Evolutionary conservation across 2,888 invertebrate species (phyloP).

Genomic region (Drosophila flavopinicola): DNA sequence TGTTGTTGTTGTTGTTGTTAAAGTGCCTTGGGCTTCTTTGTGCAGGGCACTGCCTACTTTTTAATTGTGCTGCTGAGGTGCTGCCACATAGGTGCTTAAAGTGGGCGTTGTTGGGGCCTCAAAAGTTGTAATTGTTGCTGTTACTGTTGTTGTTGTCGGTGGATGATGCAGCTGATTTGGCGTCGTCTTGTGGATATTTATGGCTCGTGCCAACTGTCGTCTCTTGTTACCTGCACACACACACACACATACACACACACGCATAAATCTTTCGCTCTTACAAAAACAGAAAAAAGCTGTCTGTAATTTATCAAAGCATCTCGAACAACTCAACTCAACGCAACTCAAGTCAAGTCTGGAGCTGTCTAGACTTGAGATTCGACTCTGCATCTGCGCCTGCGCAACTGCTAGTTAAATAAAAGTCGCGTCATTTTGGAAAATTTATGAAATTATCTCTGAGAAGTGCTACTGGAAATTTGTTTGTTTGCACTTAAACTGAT

Average conservation of each 20-base stretch:
- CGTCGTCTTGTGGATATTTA: slow-evolving; percentile 60
- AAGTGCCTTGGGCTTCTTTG: slow-evolving; percentile 54
- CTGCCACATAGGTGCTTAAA: slow-evolving; percentile 62
- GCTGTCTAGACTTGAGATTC: slow-evolving; percentile 36
- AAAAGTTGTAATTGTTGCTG: slow-evolving; percentile 63
- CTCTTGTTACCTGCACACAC: slow-evolving; percentile 58
- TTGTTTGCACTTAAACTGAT: slow-evolving; percentile 47
- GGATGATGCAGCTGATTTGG: slow-evolving; percentile 73
- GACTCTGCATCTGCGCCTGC: slow-evolving; percentile 18
- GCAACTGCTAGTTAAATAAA: slow-evolving; percentile 20
- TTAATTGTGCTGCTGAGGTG: slow-evolving; percentile 49
- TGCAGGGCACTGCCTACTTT: slow-evolving; percentile 62
- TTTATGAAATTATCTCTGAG: slow-evolving; percentile 57
- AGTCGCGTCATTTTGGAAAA: slow-evolving; percentile 50
- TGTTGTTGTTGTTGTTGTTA: slow-evolving; percentile 23
- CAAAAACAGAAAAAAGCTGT: slow-evolving; percentile 39
- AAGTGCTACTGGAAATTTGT: slow-evolving; percentile 70
- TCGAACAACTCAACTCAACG: slow-evolving; percentile 56
- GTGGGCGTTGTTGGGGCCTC: slow-evolving; percentile 65
- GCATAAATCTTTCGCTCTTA: slow-evolving; percentile 46
- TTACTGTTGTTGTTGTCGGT: slow-evolving; percentile 23
- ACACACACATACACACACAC: slow-evolving; percentile 37
- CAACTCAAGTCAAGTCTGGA: slow-evolving; percentile 12
- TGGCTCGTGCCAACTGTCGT: slow-evolving; percentile 78
- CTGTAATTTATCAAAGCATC: slow-evolving; percentile 70